Evolutionary conservation across 2,113 vertebrate species (phyloP), one percentile per base, ranked within the genome.

Genomic region (Chunga burmeisteri): DNA sequence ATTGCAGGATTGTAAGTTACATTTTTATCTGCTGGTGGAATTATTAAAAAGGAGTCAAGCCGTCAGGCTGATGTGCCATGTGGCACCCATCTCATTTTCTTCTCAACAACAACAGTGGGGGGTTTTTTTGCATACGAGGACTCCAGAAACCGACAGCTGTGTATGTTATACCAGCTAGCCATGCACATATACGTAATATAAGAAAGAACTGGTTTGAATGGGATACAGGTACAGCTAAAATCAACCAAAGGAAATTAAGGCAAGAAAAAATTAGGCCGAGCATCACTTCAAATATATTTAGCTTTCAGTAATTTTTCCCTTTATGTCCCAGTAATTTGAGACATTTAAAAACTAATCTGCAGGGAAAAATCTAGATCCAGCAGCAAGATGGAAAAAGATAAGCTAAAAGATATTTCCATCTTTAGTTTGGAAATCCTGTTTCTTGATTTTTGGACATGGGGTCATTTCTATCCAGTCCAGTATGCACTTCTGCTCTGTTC

Each of bases 401-500:
- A 79, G 55, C 19, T 18, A 53, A 36, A 32, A 70, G 44, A 7
- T 32, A 27, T 19, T 89, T 52, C 49, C 22, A 46, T 29, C 44
- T 65, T 26, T 16, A 23, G n/a, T 18, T 47, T 52, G 55, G 59
- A 72, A 56, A 63, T 29, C 34, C 10, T 19, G 22, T 36, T 46
- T 21, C 78, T 50, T 32, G 53, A 34, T 6, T 56, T 72, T 29
- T 13, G 63, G 59, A 40, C n/a, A 11, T 0, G 13, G 53, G 56
- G 14, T 59, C 10, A 4, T 13, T 38, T 30, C 56, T 15, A 7
- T 8, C 70, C 58, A 15, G 32, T 4, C 26, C 32, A 44, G 74
- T 2, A 16, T 0, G 1, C 9, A 1, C 19, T 42, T 29, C 46
- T 58, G 66, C 63, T 65, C 65, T 8, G 11, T 8, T 50, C 10